Evolutionary conservation across 2,797 vertebrate genomes (phyloP), one percentile per base, ranked within the genome.

Genomic region (Phyllotis vaccarum): DNA sequence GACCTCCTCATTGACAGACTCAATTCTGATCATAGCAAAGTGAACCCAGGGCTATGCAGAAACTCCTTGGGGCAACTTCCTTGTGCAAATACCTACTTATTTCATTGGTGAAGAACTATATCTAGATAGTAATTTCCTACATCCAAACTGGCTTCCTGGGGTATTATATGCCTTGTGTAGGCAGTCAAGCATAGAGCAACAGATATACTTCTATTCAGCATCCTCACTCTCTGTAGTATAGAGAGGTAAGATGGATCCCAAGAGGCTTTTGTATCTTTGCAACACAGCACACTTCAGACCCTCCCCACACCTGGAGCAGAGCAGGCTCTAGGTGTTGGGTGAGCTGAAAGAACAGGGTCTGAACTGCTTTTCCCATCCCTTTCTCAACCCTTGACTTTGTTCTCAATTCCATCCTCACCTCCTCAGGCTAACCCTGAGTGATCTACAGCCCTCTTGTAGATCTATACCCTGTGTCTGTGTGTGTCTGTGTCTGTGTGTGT

Each of bases 21-120:
- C 66, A 75, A 81, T 52, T 90, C 52, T 78, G 75, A 95, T 83
- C 54, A 54, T 76, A 24, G 34, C 76, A 64, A 95, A 34, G n/a
- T 72, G 58, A 89, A 76, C 78, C 5, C 56, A 86, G 19, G 58
- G 3, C 31, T 40, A 22, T 74, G 70, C 5, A 31, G 7, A 60
- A 88, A 83, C 27, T 75, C 24, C 11, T 24, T 40, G 72, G 34
- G 31, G 16, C 43, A 83, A 58, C 72, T 16, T 1, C 24, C 22
- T 70, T 7, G 43, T 29, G 29, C 74, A 86, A 52, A 95, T 6
- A 37, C 27, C 14, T 54, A 19, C 37, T 16, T 49, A 22, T n/a
- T 24, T 3, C 3, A 40, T 58, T 58, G 52, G 11, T 21, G 24
- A 76, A 52, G 34, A 75, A 34, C 10, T 14, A 31, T 10, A 85